Base-by-base conservation (phyloP, 2,113 vertebrate species). In the Maccullochella peelii region DNA sequence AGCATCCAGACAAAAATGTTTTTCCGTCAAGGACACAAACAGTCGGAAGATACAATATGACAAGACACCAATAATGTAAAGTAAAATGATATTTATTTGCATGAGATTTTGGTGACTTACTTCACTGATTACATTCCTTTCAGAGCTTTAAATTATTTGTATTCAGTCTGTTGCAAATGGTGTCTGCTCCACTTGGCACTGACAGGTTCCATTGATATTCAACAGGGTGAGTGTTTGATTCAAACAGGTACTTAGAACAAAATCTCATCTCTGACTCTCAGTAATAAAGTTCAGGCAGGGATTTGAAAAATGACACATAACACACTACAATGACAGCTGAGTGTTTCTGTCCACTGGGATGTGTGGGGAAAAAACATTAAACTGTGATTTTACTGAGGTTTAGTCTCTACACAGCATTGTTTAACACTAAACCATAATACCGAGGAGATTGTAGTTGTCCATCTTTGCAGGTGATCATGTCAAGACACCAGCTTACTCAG, bases 191-290 rank as follows among this genome's bases (percentile, higher is more conserved):
- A 77, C 66, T 81, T 57, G 73, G 66, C 21, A 25, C 47, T 57
- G 62, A 78, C 40, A 50, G 52, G 54, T 30, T 77, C 25, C 67
- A 93, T 86, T 93, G 73, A 75, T 84, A 90, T 93, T 90, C 82
- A 88, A 10, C 67, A 57, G 30, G 40, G 82, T 5, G 83, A 79
- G 55, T 16, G 49, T 82, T 75, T 86, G 80, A 87, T 88, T 88
- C 81, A 85, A 88, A 79, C 77, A 82, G 74, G 86, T 78, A 25
- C 73, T 79, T 73, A 73, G 67, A 58, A 61, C 70, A 68, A 83
- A 83, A 87, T 85, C 82, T 73, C 66, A 82, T 85, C 73, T 83
- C 82, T 62, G 55, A 79, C 61, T 85, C 81, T 72, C 63, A 42
- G 66, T 70, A 25, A 83, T 49, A 73, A 76, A 59, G 77, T 74